phyloP scores from a whole-genome alignment of 2,888 invertebrate genomes.

The Hemithea aestivaria region DNA sequence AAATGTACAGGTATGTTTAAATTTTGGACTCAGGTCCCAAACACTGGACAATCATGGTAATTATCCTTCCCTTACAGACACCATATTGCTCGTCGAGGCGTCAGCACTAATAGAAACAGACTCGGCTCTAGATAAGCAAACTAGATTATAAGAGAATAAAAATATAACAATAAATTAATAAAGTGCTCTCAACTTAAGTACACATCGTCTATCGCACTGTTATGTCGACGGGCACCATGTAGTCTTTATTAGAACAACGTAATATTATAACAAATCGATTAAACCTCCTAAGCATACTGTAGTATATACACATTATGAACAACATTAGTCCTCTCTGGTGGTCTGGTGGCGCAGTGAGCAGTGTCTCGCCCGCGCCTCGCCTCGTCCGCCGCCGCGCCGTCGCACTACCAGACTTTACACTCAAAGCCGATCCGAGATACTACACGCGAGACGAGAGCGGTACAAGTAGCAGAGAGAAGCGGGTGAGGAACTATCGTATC shows the following conservation, averaged over 20 bases:
- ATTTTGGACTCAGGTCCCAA: conserved; percentile 77
- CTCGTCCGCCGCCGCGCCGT: conserved; percentile 28
- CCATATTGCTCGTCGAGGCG: conserved; percentile 78
- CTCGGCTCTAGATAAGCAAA: conserved; percentile 77
- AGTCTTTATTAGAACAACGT: conserved; percentile 77
- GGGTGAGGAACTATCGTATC: conserved; percentile 71
- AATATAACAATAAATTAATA: conserved; percentile 76
- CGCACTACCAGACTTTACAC: conserved; percentile 37
- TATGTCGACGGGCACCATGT: conserved; percentile 78
- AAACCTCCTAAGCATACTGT: conserved; percentile 78
- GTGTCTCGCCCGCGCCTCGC: conserved; percentile 35
- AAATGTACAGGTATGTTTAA: conserved; percentile 81
- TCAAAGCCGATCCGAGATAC: conserved; percentile 51
- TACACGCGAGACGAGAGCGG: conserved; percentile 65
- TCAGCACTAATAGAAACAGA: conserved; percentile 77
- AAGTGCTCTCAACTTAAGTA: conserved; percentile 78
- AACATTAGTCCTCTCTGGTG: conserved; percentile 68
- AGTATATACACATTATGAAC: conserved; percentile 78
- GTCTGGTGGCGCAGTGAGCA: conserved; percentile 37
- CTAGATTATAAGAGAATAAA: conserved; percentile 73
- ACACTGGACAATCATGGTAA: conserved; percentile 72
- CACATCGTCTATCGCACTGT: conserved; percentile 77
- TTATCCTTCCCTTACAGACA: conserved; percentile 77
- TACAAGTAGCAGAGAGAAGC: conserved; percentile 71
- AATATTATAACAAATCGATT: conserved; percentile 76